These are phyloP conservation scores for Myotis daubentonii DNA, from an alignment of 2,797 vertebrate species.

Conservation along the genomic window DNA sequence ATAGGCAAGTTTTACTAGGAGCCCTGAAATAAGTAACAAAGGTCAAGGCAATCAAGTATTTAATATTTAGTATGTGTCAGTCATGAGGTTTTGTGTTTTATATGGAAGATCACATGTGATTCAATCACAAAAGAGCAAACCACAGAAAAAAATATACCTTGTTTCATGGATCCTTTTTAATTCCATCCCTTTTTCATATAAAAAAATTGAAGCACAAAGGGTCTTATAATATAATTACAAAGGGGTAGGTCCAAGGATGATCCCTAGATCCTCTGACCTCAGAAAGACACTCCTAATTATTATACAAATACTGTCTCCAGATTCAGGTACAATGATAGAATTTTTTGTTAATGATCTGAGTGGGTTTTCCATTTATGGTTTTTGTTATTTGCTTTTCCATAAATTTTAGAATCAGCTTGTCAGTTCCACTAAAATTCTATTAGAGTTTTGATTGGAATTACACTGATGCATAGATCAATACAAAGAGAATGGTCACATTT, in stretches of 20 bases:
- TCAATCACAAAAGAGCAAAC: not conserved
- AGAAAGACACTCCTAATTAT: not conserved
- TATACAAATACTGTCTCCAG: not conserved
- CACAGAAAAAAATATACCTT: not conserved
- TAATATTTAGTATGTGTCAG: not conserved
- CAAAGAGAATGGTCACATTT: constrained; percentile 40
- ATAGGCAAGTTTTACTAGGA: not conserved
- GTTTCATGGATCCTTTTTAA: not conserved
- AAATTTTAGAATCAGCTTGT: constrained; percentile 18
- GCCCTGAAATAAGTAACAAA: not conserved
- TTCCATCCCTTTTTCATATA: not conserved
- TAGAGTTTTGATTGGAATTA: constrained; percentile 9
- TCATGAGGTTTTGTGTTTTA: not conserved
- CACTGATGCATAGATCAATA: not conserved
- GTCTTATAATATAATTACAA: not conserved
- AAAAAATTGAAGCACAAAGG: not conserved
- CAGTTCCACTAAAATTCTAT: constrained; percentile 28
- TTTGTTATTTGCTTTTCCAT: constrained; percentile 50
- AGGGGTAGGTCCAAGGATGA: not conserved
- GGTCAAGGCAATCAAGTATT: not conserved
- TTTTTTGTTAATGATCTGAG: not conserved
- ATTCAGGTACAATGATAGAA: not conserved
- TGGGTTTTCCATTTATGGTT: not conserved
- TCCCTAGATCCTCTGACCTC: not conserved
- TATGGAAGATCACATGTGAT: not conserved